Evolutionary conservation across 2,113 vertebrate genomes (phyloP), one percentile per base, ranked within the genome.

Genomic region (Beaufortia kweichowensis): DNA sequence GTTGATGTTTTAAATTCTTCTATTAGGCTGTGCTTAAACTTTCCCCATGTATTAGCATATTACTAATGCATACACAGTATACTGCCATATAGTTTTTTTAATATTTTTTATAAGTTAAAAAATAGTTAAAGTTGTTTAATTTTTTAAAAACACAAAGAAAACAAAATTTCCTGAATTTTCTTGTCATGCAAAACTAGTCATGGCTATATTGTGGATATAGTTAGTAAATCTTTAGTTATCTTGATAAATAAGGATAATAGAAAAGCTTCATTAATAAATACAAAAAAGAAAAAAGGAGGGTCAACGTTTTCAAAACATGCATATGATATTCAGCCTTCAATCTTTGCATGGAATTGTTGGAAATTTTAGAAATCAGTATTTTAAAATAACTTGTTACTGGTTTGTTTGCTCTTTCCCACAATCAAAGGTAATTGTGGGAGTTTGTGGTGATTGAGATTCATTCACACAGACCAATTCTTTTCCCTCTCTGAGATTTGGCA

Each of bases 401-500:
- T 39, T 71, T 59, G 35, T 28, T 9, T 43, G 33, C n/a, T 3
- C 3, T 39, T 72, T 26, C 7, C 15, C 67, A 39, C 57, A 62
- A 71, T 35, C n/a, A 39, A 21, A 71, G 1, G 31, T 46, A 48
- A 31, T 23, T 62, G 41, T 48, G 50, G 31, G 26, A 19, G 6
- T 33, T n/a, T 63, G 57, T 46, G 19, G 48, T 19, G n/a, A 53
- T 21, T 53, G 26, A 57, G 15, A 28, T 76, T n/a, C 29, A 64
- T 23, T 60, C 28, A 57, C 39, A 78, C 75, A 67, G 56, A 39
- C 33, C 48, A 15, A 12, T 71, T 76, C 60, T 72, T 39, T 76
- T 79, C 72, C 59, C 41, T 63, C 19, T 17, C 29, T 43, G 26
- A 60, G n/a, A 31, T 59, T 75, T 82, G 59, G 76, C 77, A 75